Base-by-base conservation (phyloP, 2,888 invertebrate genomes). In the Cerastoderma edule region DNA sequence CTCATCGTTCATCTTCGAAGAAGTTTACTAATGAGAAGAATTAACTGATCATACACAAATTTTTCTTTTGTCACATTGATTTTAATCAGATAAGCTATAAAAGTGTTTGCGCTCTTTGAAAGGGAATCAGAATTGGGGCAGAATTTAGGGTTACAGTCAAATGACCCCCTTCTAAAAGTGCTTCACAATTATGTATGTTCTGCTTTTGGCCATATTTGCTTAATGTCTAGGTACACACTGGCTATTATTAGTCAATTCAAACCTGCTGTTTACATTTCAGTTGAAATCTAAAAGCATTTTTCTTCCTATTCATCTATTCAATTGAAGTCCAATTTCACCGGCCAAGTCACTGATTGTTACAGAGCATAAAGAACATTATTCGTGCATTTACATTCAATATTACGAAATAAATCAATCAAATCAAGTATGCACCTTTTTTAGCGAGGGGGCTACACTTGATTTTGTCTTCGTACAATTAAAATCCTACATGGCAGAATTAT, bases 181-280 rank as follows among this genome's bases (percentile, higher is more conserved):
- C n/a, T 57, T n/a, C 22, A 57, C 32, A 57, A 22, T 53, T 22
- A 13, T 53, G 53, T 32, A 33, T 32, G 22, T 19, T 4, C 19
- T 32, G 32, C 33, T 30, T 13, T 3, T 5, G 57, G 57, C 19
- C 57, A 57, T 57, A 28, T 57, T 57, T 57, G 19, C 27, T 32
- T n/a, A 24, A 57, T 57, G 57, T 57, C 57, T 57, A 13, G 57
- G 57, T 57, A 57, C 24, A 57, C 28, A 57, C n/a, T 19, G 30
- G 57, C 57, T 28, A 32, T 57, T 57, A n/a, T 57, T 22, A 28
- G n/a, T 22, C 57, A 30, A 57, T 57, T 57, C 28, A 28, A 57
- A 57, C n/a, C 33, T 57, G 57, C 33, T 60, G 35, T 60, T 60
- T 60, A 39, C 60, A 35, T 39, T 60, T 39, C 60, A 60, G 24